phyloP scores from a whole-genome alignment of 2,797 vertebrate genomes.

The Dendrocincla fuliginosa region DNA sequence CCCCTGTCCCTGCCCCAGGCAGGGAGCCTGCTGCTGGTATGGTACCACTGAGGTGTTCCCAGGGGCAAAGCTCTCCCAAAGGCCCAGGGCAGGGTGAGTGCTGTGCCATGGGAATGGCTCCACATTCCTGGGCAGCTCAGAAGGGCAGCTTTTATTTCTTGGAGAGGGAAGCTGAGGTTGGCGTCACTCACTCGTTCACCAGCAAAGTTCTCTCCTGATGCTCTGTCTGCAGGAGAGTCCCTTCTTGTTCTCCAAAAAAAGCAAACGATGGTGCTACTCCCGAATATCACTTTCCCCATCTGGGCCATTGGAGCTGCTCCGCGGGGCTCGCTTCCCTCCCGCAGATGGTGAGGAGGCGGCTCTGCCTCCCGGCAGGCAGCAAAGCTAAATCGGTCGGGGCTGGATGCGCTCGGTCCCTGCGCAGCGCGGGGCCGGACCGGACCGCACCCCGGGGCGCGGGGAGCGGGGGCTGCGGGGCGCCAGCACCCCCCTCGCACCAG shows the following conservation, averaged over 20 bases:
- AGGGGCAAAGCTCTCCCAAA: fast-evolving
- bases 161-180: neutral
- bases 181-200: fast-evolving
- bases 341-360: conserved; percentile 48
- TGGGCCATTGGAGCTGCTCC: neutral
- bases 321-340: neutral
- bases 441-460: fast-evolving
- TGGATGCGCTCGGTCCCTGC: neutral
- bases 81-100: fast-evolving
- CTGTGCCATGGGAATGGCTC: fast-evolving
- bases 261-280: neutral
- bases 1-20: neutral
- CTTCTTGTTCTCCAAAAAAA: neutral
- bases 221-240: neutral
- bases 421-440: neutral
- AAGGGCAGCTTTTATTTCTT: neutral
- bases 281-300: neutral
- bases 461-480: fast-evolving
- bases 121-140: neutral
- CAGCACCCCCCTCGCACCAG: fast-evolving
- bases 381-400: neutral
- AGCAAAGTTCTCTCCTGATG: neutral
- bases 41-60: fast-evolving
- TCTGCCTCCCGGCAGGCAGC: neutral
- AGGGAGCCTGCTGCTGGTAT: fast-evolving